Base-by-base conservation (phyloP, 2,113 vertebrate genomes). In the Oreochromis niloticus region DNA sequence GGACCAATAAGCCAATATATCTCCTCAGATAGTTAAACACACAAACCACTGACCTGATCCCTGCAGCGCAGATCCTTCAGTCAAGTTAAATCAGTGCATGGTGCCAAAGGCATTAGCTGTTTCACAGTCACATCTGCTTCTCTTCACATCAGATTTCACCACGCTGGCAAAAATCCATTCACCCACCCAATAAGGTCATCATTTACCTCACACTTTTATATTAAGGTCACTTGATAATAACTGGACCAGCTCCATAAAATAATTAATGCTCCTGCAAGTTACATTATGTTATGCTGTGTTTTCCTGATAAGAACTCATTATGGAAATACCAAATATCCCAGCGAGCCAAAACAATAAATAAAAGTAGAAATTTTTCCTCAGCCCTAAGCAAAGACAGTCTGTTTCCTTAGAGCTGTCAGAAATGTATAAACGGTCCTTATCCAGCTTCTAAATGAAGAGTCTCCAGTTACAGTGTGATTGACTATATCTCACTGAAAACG, bases 1-100 rank as follows among this genome's bases (percentile, higher is more conserved):
- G 48, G 1, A 3, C 14, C 0, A 2, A 46, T 27, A 48, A 75
- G 24, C 9, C 24, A 75, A 30, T 0, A 4, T 14, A 17, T 0
- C 6, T 48, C 27, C 68, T 75, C 0, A 27, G 41, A 17, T 73
- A 46, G 68, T 17, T 73, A 48, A 73, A 48, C 41, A 17, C 24
- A 27, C 71, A 48, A 30, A 2, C 4, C n/a, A 55, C n/a, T 11
- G 19, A 55, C 54, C 8, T 22, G n/a, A 55, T 9, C 5, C 22
- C 13, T 73, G 10, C 13, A 14, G 68, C 8, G 8, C 39, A 27
- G 8, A 73, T 48, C 71, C 6, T 48, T 48, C 14, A 19, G 14
- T 19, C 71, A 48, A 6, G 30, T 19, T 48, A 30, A 30, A 48
- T 48, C 43, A 75, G 71, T 2, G 14, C 71, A 6, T 11, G 14